phyloP scores from a whole-genome alignment of 2,888 invertebrate species.

The Galerucella nymphaeae region DNA sequence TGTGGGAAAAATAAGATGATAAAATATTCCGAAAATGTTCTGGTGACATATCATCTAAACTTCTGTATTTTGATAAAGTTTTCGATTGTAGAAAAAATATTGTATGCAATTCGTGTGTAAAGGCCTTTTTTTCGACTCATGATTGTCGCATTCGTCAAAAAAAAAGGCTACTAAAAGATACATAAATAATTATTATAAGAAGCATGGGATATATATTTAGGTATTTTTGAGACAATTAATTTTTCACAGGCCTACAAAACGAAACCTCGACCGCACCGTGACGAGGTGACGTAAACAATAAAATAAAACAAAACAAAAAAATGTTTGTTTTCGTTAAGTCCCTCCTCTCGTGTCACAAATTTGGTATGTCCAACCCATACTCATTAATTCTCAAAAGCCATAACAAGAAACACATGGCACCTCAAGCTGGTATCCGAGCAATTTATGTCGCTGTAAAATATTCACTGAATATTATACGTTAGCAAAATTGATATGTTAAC shows the following conservation, averaged over 20 bases:
- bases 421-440: constrained; percentile 32
- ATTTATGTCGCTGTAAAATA: constrained; percentile 38
- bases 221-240: not conserved
- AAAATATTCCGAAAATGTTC: too few relatives aligned
- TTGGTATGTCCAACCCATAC: constrained; percentile 33
- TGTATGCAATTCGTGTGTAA: too few relatives aligned
- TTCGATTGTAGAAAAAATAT: too few relatives aligned
- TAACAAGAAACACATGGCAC: constrained; percentile 40
- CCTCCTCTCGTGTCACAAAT: constrained; percentile 35
- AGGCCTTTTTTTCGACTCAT: too few relatives aligned
- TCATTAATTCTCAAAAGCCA: constrained; percentile 37
- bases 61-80: too few relatives aligned
- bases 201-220: too few relatives aligned
- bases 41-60: too few relatives aligned
- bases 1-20: too few relatives aligned
- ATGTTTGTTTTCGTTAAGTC: constrained; percentile 31
- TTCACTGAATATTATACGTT: constrained; percentile 33
- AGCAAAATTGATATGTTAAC: constrained; percentile 37
- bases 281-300: constrained; percentile 12
- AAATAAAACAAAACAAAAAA: constrained; percentile 27
- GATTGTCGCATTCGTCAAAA: too few relatives aligned
- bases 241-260: constrained; percentile 10
- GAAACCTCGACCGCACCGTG: constrained; percentile 4
- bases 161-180: too few relatives aligned
- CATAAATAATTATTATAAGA: too few relatives aligned